Base-by-base conservation (phyloP, 2,888 invertebrate species). In the Hermodice carunculata region DNA sequence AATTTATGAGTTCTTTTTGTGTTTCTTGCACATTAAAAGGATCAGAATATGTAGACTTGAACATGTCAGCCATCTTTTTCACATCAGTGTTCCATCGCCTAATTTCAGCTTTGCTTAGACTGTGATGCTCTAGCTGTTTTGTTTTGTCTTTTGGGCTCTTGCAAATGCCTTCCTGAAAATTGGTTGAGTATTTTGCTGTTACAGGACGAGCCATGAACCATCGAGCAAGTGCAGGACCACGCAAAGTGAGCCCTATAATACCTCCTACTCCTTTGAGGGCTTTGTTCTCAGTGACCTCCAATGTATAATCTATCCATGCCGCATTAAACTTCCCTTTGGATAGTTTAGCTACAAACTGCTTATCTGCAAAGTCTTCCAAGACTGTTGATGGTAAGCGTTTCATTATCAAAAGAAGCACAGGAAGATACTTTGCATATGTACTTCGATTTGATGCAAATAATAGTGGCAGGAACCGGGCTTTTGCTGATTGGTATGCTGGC, bases 61-160 rank as follows among this genome's bases (percentile, higher is more conserved):
- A 46, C 44, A 46, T 46, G 24, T 2, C n/a, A 46, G 6, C 28
- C 46, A 46, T 46, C 5, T 46, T 46, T 24, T 4, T 24, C 14
- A 46, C 46, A 46, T 56, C 11, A 76, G 60, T 28, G 75, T 61
- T 1, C 75, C 73, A 1, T 69, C 70, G 28, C 74, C 65, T 17
- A 3, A 46, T 46, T 2, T 46, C 46, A 5, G 46, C 24, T 24
- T 24, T 3, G 11, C 22, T 4, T 17, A 46, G 46, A 19, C 46
- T 46, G 46, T 46, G 46, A 19, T 46, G 46, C 3, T 24, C 26
- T 2, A 46, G 46, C 5, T 53, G 19, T 4, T 46, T 46, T 24
- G 14, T 4, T 46, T 46, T 46, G 46, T 4, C 22, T 2, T 46
- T 46, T 4, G 24, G 24, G 6, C 26, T 2, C 8, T 4, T 19